Evolutionary conservation across 2,888 invertebrate genomes (phyloP).

Genomic region (Chironomus riparius): DNA sequence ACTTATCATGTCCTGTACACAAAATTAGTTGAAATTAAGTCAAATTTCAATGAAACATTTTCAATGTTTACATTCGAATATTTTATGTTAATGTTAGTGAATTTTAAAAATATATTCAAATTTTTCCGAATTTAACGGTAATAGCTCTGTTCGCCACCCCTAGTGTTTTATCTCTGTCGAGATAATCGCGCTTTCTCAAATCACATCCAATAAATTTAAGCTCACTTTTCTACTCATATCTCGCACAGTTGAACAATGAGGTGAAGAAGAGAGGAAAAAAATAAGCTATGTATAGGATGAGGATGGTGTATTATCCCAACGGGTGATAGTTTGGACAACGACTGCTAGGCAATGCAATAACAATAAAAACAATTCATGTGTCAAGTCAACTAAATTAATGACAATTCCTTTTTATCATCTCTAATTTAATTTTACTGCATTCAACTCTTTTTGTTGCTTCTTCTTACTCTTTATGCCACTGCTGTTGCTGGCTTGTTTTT

Average conservation of each 20-base stretch:
- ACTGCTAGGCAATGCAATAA: conserved; percentile 10
- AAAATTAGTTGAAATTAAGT: no score
- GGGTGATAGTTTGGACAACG: conserved; percentile 7
- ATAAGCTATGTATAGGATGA: not conserved
- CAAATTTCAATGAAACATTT: no score
- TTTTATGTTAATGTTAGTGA: no score
- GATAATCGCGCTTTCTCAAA: no score
- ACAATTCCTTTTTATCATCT: conserved; percentile 2
- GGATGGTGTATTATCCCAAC: not conserved
- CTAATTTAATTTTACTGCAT: conserved; percentile 8
- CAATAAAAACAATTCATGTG: conserved; percentile 23
- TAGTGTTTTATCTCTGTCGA: no score
- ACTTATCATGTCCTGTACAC: no score
- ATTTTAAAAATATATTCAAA: no score
- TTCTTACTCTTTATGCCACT: not conserved
- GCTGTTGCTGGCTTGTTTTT: not conserved
- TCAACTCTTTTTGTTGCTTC: not conserved
- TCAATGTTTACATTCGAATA: no score
- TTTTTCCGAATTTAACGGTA: no score
- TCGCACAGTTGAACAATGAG: not conserved
- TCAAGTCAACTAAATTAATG: conserved; percentile 17
- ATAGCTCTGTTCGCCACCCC: no score
- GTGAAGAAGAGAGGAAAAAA: not conserved
- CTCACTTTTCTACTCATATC: not conserved
- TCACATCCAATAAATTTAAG: no score